Base-by-base conservation (phyloP, 2,113 vertebrate species). In the Crotalus helleri region DNA sequence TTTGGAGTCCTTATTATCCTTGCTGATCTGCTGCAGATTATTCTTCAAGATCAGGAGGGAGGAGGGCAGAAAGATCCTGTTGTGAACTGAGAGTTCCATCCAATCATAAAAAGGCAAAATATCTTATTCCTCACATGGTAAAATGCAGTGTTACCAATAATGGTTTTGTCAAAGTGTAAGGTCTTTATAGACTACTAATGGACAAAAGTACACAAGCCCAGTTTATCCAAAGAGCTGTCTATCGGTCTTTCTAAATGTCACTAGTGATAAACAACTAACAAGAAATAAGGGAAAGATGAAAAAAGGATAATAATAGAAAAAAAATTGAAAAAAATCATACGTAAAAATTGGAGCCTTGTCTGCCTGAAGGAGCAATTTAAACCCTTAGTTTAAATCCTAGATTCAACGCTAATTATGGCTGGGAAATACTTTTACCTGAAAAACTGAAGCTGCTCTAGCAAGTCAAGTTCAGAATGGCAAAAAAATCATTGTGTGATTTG, bases 1-100 rank as follows among this genome's bases (percentile, higher is more conserved):
- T 87, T 93, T 93, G 92, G 89, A 90, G 74, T 44, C 92, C 89
- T 93, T 93, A 87, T 87, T 93, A 87, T 81, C 46, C 74, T 90
- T 87, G 92, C 81, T 90, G 61, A 90, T 90, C 81, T 87, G 55
- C 89, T 29, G n/a, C 74, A 86, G 88, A 81, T 85, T 85, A 90
- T 93, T 92, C 74, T 86, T 90, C 53, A 86, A 61, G 46, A 44
- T 46, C 15, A 3, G 29, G 29, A 4, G 29, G 26, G 5, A 21
- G 64, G 55, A 12, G n/a, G 15, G 29, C 13, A 74, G 51, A 54
- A 12, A 5, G 59, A 53, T 64, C 39, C 21, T 61, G 46, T 49
- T 93, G 57, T 44, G 81, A 58, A 23, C 81, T 10, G n/a, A 90
- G 74, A 64, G 87, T 89, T 86, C 46, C n/a, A 49, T 93, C 33